Evolutionary conservation across 1,140 invertebrate genomes (phyloP).

Genomic region (Psilanteris sp.): DNA sequence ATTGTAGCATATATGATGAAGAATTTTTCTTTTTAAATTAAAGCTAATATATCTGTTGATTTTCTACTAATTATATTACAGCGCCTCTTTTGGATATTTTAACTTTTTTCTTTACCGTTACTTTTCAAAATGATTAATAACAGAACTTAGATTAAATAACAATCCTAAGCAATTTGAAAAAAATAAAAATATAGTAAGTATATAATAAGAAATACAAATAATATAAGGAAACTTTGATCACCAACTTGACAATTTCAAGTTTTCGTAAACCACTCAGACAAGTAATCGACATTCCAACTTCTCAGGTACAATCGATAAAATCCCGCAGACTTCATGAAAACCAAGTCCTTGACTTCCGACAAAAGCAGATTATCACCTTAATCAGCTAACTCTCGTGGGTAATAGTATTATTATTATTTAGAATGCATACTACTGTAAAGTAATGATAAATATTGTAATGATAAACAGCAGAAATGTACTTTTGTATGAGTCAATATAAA

Average conservation of each 20-base stretch:
- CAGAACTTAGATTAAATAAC: constrained; percentile 35
- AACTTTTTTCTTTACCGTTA: too few species aligned
- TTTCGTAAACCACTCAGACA: constrained; percentile 32
- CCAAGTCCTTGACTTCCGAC: constrained; percentile 55
- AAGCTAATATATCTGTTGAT: too few species aligned
- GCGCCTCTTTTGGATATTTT: too few species aligned
- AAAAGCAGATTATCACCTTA: constrained; percentile 70
- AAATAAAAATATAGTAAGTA: constrained; percentile 62
- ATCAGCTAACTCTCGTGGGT: constrained; percentile 65
- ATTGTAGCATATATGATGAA: too few species aligned
- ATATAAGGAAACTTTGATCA: constrained; percentile 54
- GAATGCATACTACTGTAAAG: too few species aligned
- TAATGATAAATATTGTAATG: too few species aligned
- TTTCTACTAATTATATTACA: too few species aligned
- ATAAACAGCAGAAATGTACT: too few species aligned
- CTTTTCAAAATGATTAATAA: constrained; percentile 38
- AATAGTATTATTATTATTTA: constrained; percentile 67
- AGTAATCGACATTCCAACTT: constrained; percentile 56
- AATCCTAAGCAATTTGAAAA: constrained; percentile 66
- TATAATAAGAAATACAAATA: constrained; percentile 62
- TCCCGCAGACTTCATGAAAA: constrained; percentile 61
- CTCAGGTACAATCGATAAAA: constrained; percentile 44
- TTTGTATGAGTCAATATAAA: too few species aligned
- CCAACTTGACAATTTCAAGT: constrained; percentile 43
- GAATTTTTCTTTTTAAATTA: too few species aligned